A percentile compares a stretch with the other conserved stretches of the same genome.
These are phyloP conservation scores for Hydrolagus affinis DNA, from an alignment of 2,113 vertebrate genomes.

Conservation along the genomic window DNA sequence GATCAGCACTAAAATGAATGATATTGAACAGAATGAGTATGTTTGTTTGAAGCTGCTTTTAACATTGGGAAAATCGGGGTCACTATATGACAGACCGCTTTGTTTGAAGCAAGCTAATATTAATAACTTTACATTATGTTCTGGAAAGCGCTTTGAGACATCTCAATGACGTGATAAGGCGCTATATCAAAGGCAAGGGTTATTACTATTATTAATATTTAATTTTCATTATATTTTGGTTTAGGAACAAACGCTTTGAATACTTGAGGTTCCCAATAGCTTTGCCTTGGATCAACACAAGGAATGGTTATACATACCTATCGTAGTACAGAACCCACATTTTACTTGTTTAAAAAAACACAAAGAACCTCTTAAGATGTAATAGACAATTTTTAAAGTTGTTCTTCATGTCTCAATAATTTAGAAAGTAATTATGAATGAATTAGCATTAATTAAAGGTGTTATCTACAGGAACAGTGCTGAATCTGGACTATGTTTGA, in stretches of 20 bases:
- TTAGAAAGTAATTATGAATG: background rate
- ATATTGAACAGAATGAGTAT: constrained; percentile 28
- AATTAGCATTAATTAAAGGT: background rate
- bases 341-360: background rate
- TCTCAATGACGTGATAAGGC: too few species aligned
- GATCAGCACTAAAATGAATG: constrained; percentile 16
- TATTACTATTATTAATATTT: background rate
- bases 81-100: too few species aligned
- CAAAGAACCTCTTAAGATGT: background rate
- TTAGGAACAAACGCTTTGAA: background rate
- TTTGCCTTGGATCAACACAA: background rate
- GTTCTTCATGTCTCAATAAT: background rate
- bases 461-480: background rate
- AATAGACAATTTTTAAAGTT: background rate
- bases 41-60: constrained; percentile 15
- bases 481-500: background rate
- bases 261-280: background rate
- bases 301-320: background rate
- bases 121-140: too few species aligned
- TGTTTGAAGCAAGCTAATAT: too few species aligned
- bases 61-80: background rate
- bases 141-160: too few species aligned
- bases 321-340: background rate
- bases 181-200: too few species aligned
- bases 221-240: background rate